These are phyloP conservation scores for Microhierax caerulescens DNA, from an alignment of 2,797 vertebrate species.

Conservation along the genomic window DNA sequence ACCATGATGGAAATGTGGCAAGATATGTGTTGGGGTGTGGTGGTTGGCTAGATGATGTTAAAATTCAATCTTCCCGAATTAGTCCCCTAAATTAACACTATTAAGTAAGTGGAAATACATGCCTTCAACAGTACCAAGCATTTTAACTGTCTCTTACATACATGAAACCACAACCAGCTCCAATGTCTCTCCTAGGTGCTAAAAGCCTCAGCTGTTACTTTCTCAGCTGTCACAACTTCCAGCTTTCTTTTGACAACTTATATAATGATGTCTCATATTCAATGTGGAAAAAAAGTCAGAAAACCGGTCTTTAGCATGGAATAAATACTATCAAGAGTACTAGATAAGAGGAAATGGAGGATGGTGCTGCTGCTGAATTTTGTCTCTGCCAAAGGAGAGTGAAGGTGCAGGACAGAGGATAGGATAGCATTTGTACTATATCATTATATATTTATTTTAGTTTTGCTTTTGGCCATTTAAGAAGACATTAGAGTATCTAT, in stretches of 20 bases:
- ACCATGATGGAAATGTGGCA: neutral
- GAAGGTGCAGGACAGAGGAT: neutral
- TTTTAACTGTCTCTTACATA: neutral
- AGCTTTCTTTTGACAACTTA: neutral
- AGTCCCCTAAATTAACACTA: neutral
- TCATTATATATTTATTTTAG: neutral
- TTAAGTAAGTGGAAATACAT: neutral
- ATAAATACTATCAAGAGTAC: neutral
- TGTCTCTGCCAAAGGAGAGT: neutral
- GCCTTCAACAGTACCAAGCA: neutral
- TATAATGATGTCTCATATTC: neutral
- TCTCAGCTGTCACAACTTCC: neutral
- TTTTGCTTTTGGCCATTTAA: neutral
- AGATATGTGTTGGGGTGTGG: neutral
- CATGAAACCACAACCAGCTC: neutral
- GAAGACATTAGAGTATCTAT: neutral
- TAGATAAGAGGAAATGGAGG: neutral
- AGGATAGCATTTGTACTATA: neutral
- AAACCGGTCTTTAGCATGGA: neutral
- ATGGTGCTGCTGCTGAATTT: neutral
- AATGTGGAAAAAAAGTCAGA: neutral
- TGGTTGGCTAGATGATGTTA: neutral
- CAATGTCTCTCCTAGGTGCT: fast-evolving
- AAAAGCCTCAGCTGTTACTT: neutral
- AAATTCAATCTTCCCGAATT: neutral